Evolutionary conservation across 2,888 invertebrate genomes (phyloP), one percentile per base, ranked within the genome.

Genomic region (Rapana venosa): DNA sequence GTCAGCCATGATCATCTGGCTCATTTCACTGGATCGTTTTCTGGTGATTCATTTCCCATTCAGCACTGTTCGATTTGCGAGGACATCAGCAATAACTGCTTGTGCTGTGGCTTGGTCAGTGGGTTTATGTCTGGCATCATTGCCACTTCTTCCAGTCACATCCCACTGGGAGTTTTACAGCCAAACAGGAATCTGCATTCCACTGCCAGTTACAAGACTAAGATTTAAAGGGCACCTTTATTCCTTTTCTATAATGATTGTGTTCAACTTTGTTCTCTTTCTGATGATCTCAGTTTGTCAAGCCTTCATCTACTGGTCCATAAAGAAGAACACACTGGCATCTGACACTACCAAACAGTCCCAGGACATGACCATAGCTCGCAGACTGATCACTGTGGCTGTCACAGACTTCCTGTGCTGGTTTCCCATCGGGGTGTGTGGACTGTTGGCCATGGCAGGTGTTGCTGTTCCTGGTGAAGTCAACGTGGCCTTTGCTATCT

Each of bases 111-210:
- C 26, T 1, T 83, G 81, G 81, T 8, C 5, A 8, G 8, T 47
- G 20, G 36, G 81, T 17, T 47, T 83, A 20, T 22, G 17, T 13
- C 81, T 83, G 22, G 81, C 47, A 13, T 6, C 47, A 6, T 6
- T 83, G 26, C 81, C 81, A 30, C 47, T 83, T 36, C 81, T 83
- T 6, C 81, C 81, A 15, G 26, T 92, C 4, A 81, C 88, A 20
- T 66, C 74, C 11, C 85, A 90, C 83, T 91, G 90, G 87, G 95
- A 95, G 89, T 95, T 96, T 88, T 91, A 93, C 84, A 93, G 92
- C 20, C 88, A 94, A 81, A 95, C 95, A 0, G 93, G 91, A 1
- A 95, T 96, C 1, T 96, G 96, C 90, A 91, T 96, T 30, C 94
- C 96, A 0, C 92, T 96, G 15, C 95, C 96, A 56, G 36, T 83